These are phyloP conservation scores for Cotesia vestalis DNA, from an alignment of 1,140 invertebrate genomes.

Conservation along the genomic window DNA sequence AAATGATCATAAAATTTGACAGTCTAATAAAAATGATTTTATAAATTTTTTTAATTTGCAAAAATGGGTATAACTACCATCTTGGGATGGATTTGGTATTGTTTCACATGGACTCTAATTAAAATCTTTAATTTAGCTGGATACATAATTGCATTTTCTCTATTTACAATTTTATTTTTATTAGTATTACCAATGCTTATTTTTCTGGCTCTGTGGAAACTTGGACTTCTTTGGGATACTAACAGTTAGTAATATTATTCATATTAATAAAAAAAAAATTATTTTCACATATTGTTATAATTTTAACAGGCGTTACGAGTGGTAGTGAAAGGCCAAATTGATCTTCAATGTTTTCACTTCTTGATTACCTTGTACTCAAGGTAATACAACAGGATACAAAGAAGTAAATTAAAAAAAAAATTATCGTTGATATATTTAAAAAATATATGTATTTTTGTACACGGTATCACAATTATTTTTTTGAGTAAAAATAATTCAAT, in stretches of 20 bases:
- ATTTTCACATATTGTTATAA: background rate
- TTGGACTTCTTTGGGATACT: constrained; percentile 14
- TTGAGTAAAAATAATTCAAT: background rate
- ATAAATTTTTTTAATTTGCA: constrained; percentile 28
- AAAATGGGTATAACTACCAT: constrained; percentile 43
- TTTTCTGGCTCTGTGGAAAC: constrained; percentile 17
- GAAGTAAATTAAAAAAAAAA: background rate
- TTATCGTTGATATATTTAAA: constrained; percentile 43
- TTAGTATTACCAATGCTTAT: constrained; percentile 27
- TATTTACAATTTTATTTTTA: constrained; percentile 33
- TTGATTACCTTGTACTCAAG: constrained; percentile 3
- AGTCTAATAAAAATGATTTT: constrained; percentile 1
- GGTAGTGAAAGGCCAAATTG: constrained; percentile 2
- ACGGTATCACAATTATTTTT: constrained; percentile 11
- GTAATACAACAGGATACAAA: background rate
- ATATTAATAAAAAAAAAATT: background rate
- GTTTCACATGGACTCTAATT: constrained; percentile 20
- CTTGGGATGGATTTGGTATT: constrained; percentile 37
- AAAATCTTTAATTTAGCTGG: constrained; percentile 34
- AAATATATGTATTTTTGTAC: constrained; percentile 51
- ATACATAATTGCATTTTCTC: constrained; percentile 35
- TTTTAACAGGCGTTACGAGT: constrained; percentile 12
- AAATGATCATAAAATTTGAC: constrained; percentile 19
- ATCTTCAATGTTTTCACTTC: background rate
- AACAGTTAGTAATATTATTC: background rate